Base-by-base conservation (phyloP, 2,888 invertebrate species). In the Labia minor region DNA sequence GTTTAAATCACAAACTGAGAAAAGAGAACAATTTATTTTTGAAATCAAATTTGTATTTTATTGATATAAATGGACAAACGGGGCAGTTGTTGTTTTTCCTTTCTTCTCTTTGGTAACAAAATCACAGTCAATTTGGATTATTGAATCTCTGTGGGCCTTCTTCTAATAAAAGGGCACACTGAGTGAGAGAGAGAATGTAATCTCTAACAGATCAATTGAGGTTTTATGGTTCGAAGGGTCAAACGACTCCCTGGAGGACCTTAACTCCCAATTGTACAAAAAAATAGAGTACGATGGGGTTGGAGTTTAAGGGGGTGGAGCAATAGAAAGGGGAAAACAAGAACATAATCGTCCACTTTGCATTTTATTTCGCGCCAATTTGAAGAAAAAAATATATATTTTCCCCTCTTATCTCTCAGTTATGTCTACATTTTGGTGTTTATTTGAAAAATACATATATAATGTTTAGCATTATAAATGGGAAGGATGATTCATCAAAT, bases 201-300 rank as follows among this genome's bases (percentile, higher is more conserved):
- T 49, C 49, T 49, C 49, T 49, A 49, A 49, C 49, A 49, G 49
- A 49, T 49, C 49, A 49, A 49, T 49, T 49, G 49, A 49, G 49
- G 49, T 49, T 49, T 49, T 49, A 49, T 49, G 49, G 49, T 49
- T 49, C 14, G 49, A 49, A 49, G 49, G 49, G 49, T 49, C 49
- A 49, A 49, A 49, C 49, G 49, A 49, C n/a, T 49, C n/a, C 49
- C 49, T n/a, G 49, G 49, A 49, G 49, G 49, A 49, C 49, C 16
- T 16, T 16, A n/a, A 14, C 49, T 49, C 49, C 16, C 49, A 49
- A 49, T 49, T 49, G 49, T 49, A 33, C 16, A 10, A 49, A 49
- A 49, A 49, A 49, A 26, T 26, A 26, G 26, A 26, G 26, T 26
- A 26, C 26, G 26, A 26, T 26, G 26, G 26, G 26, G 26, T 26